These are phyloP conservation scores for Trichopoda pennipes DNA, from an alignment of 2,888 invertebrate genomes.

Conservation along the genomic window DNA sequence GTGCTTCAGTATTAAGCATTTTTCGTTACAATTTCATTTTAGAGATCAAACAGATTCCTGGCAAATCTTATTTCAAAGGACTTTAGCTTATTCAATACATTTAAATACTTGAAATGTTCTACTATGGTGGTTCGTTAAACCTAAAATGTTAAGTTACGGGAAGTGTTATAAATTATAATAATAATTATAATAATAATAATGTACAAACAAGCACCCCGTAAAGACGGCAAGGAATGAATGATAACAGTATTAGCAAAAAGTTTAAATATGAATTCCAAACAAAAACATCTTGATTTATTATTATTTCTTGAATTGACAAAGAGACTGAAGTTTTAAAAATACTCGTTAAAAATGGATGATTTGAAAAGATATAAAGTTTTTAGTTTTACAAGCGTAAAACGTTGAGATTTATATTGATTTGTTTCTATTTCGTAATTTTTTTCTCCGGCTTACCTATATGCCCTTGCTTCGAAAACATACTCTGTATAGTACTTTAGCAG, in stretches of 20 bases:
- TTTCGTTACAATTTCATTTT: slow-evolving; percentile 10
- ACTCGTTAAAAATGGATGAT: no score
- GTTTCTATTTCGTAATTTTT: no score
- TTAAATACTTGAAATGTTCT: neutral
- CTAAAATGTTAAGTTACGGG: neutral
- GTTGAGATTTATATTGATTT: no score
- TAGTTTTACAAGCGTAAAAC: no score
- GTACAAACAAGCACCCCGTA: no score
- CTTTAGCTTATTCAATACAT: neutral
- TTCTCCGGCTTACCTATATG: no score
- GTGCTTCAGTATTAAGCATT: neutral
- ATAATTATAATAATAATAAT: no score
- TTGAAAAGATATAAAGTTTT: no score
- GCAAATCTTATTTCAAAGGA: slow-evolving; percentile 21
- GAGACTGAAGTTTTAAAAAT: neutral
- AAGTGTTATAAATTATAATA: neutral
- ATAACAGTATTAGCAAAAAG: neutral
- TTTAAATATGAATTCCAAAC: neutral
- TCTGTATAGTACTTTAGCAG: no score
- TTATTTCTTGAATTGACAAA: neutral
- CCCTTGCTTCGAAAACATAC: no score
- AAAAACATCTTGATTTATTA: neutral
- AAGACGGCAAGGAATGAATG: no score
- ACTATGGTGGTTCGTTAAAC: neutral
- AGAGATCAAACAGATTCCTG: slow-evolving; percentile 10